These are phyloP conservation scores for Campoletis sonorensis DNA, from an alignment of 1,140 invertebrate species.

Conservation along the genomic window DNA sequence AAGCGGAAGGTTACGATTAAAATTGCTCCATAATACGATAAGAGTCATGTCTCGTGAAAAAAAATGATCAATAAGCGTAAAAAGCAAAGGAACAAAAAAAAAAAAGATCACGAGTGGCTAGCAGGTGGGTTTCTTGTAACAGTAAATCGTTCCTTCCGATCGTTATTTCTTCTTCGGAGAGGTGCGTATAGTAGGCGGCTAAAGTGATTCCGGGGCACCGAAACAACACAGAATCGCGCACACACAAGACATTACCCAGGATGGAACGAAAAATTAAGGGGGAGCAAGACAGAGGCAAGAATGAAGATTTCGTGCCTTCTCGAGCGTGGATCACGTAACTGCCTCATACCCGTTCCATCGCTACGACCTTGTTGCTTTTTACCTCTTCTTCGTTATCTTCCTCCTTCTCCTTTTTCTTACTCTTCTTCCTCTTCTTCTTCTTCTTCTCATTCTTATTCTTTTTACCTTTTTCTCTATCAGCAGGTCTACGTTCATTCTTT, in stretches of 20 bases:
- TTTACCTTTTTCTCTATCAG: neutral
- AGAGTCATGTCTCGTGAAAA: neutral
- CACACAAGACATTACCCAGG: slow-evolving; percentile 19
- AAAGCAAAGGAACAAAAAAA: neutral
- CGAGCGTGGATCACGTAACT: slow-evolving; percentile 50
- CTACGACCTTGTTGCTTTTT: slow-evolving; percentile 41
- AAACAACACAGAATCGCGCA: slow-evolving; percentile 20
- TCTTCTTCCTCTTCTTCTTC: neutral
- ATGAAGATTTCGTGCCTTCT: slow-evolving; percentile 41
- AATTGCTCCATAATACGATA: slow-evolving; percentile 24
- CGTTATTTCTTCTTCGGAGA: slow-evolving; percentile 9
- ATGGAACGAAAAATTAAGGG: slow-evolving; percentile 42
- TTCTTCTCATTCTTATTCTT: neutral
- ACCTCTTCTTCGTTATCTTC: slow-evolving; percentile 36
- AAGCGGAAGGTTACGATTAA: slow-evolving; percentile 24
- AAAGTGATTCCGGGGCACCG: slow-evolving; percentile 42
- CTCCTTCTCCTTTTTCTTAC: neutral
- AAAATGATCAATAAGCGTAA: neutral
- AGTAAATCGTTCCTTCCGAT: slow-evolving; percentile 27
- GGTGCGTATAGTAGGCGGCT: slow-evolving; percentile 41
- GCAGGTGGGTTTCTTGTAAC: slow-evolving; percentile 21
- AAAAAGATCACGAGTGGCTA: too few relatives aligned
- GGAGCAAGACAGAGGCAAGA: slow-evolving; percentile 33
- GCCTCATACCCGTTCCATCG: slow-evolving; percentile 29
- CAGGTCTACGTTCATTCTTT: slow-evolving; percentile 40